Percentiles rank a stretch among this genome's conserved stretches.
These are phyloP conservation scores for Ovis canadensis DNA, from an alignment of 2,113 vertebrate genomes.

Conservation along the genomic window DNA sequence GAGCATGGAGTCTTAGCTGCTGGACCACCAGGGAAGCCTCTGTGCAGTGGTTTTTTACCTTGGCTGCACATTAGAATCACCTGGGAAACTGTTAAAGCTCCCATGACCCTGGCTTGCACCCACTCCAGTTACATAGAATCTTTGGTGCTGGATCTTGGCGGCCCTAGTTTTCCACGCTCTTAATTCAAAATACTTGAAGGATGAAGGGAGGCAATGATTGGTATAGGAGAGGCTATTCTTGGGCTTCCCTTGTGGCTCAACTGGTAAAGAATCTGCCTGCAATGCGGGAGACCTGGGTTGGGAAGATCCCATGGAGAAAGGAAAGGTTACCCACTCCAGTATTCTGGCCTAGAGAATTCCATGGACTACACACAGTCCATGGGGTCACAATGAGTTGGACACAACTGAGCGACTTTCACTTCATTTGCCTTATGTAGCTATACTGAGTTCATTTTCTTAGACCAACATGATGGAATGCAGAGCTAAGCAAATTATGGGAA, in stretches of 20 bases:
- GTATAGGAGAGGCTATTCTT: neutral
- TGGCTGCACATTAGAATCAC: neutral
- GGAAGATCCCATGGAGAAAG: neutral
- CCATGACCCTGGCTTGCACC: neutral
- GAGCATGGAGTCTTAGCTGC: accelerated
- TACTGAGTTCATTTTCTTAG: neutral
- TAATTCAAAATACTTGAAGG: neutral
- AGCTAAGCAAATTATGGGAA: neutral
- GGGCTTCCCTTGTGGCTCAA: neutral
- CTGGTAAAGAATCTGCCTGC: neutral
- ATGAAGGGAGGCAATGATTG: neutral
- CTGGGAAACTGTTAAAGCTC: neutral
- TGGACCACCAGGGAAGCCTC: neutral
- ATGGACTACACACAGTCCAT: neutral
- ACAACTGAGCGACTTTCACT: neutral
- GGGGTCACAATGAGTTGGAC: neutral
- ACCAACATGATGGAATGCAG: neutral
- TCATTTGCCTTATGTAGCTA: neutral
- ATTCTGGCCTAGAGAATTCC: neutral
- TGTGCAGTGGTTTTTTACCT: neutral
- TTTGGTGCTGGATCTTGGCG: neutral
- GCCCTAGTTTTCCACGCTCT: neutral
- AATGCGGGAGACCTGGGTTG: neutral
- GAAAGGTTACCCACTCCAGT: neutral
- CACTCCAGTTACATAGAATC: neutral